phyloP scores from a whole-genome alignment of 2,888 invertebrate genomes.

The Eristalinus sepulchralis region DNA sequence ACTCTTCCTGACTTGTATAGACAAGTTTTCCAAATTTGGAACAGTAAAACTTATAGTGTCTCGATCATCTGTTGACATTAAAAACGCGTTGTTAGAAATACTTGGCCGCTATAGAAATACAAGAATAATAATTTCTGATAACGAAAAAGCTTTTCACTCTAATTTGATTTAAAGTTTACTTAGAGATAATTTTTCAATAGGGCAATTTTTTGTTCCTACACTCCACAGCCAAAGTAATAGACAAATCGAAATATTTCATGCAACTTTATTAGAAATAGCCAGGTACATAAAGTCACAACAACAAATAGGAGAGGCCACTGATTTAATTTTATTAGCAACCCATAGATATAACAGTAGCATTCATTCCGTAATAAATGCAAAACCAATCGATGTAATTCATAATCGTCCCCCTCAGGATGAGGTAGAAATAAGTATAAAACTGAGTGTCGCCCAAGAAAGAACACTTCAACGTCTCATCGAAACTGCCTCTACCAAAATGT shows the following conservation, averaged over 20 bases:
- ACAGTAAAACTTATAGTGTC: conserved; percentile 19
- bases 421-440: not conserved
- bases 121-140: too few species aligned
- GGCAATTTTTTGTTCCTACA: conserved; percentile 23
- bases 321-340: conserved; percentile 46
- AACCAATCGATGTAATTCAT: conserved; percentile 8
- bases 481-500: not conserved
- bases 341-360: conserved; percentile 47
- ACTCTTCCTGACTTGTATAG: conserved; percentile 34
- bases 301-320: conserved; percentile 46
- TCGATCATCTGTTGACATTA: too few species aligned
- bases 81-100: too few species aligned
- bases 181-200: too few species aligned
- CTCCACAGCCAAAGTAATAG: conserved; percentile 53
- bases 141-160: too few species aligned
- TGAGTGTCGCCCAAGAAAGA: not conserved
- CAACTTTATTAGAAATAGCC: conserved; percentile 51
- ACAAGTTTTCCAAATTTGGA: conserved; percentile 28
- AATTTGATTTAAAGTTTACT: too few species aligned
- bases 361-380: conserved; percentile 39
- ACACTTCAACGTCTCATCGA: not conserved
- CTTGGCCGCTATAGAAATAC: too few species aligned
- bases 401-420: conserved; percentile 1
- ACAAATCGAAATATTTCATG: conserved; percentile 56
- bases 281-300: conserved; percentile 47